These are phyloP conservation scores for Elachura formosa DNA, from an alignment of 2,113 vertebrate species.

Conservation along the genomic window DNA sequence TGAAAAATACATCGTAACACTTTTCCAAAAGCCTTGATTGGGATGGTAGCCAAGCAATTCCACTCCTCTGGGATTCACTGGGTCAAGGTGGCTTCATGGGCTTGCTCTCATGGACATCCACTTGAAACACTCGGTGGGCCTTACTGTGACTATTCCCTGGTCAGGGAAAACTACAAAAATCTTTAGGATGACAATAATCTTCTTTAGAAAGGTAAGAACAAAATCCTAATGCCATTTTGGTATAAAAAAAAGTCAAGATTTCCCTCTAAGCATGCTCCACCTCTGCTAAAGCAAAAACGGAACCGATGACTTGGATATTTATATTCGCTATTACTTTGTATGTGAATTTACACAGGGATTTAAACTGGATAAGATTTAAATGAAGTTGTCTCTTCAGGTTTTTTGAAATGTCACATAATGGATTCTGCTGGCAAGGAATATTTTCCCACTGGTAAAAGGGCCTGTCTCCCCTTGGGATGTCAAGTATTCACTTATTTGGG, in stretches of 20 bases:
- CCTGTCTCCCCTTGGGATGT: not conserved
- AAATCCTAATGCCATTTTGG: not conserved
- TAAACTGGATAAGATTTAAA: not conserved
- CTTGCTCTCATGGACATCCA: not conserved
- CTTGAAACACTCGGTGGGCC: not conserved
- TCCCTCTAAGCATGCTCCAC: not conserved
- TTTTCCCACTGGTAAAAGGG: not conserved
- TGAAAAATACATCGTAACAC: not conserved
- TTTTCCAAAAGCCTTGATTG: not conserved
- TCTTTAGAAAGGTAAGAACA: not conserved
- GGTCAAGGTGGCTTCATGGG: not conserved
- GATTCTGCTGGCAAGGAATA: not conserved
- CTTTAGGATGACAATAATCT: not conserved
- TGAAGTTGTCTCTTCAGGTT: not conserved
- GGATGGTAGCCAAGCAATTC: not conserved
- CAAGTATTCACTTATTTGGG: not conserved
- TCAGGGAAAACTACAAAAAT: not conserved
- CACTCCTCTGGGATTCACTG: not conserved
- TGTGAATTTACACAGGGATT: not conserved
- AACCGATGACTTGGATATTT: not conserved
- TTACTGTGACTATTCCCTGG: not conserved
- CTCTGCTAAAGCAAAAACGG: not conserved
- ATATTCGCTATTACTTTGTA: not conserved
- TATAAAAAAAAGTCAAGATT: not conserved
- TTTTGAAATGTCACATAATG: not conserved